Evolutionary conservation across 2,113 vertebrate genomes (phyloP).

Genomic region (Oreocharis arfaki): DNA sequence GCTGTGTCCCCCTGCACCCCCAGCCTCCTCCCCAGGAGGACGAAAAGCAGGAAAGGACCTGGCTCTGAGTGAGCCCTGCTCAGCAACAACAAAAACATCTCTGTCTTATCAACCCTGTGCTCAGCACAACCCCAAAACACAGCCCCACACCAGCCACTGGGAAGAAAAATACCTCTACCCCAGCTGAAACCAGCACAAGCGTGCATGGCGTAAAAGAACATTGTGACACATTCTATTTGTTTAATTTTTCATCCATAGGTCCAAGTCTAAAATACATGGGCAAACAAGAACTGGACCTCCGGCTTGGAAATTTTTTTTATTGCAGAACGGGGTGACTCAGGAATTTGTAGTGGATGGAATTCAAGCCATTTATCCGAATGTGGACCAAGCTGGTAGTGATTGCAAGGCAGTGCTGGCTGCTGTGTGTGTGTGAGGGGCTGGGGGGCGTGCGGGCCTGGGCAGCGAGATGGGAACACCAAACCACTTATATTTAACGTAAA

Average conservation of each 20-base stretch:
- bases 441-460: not conserved
- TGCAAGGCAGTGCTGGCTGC: not conserved
- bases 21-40: not conserved
- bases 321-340: conserved; percentile 1
- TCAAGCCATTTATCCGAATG: not conserved
- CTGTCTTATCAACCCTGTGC: not conserved
- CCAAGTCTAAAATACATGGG: not conserved
- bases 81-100: not conserved
- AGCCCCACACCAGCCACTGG: not conserved
- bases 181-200: not conserved
- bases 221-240: not conserved
- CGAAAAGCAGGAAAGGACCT: not conserved
- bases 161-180: not conserved
- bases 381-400: not conserved
- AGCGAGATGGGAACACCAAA: not conserved
- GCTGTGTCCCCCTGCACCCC: not conserved
- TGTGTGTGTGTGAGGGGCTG: not conserved
- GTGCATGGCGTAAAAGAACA: not conserved
- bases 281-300: not conserved
- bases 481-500: not conserved
- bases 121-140: not conserved
- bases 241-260: not conserved
- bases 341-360: conserved; percentile 2
- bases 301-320: not conserved
- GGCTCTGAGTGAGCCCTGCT: not conserved